These are phyloP conservation scores for Mellilla xanthometata DNA, from an alignment of 2,888 invertebrate genomes.

Conservation along the genomic window DNA sequence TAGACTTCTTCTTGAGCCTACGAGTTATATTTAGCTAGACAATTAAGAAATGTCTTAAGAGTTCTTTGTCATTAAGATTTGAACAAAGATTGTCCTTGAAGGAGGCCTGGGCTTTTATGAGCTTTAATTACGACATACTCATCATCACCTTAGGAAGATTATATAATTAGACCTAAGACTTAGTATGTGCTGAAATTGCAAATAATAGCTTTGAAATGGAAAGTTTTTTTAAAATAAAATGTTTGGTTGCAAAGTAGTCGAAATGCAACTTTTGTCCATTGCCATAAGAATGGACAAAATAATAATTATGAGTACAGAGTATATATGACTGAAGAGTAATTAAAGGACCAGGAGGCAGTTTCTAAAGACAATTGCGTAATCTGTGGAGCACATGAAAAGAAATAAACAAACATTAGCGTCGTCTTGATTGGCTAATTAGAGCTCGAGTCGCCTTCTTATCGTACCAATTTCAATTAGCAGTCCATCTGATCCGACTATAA, in stretches of 20 bases:
- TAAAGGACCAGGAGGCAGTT: too few species aligned
- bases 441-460: slow-evolving; percentile 51
- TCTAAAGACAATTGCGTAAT: too few species aligned
- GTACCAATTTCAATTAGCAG: slow-evolving; percentile 66
- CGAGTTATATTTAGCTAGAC: slow-evolving; percentile 46
- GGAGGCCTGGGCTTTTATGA: slow-evolving; percentile 9
- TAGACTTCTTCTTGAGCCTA: slow-evolving; percentile 35
- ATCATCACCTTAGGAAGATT: slow-evolving; percentile 2
- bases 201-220: too few species aligned
- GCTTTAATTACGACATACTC: slow-evolving; percentile 10
- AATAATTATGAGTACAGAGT: too few species aligned
- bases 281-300: too few species aligned
- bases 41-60: slow-evolving; percentile 25
- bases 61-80: slow-evolving; percentile 30
- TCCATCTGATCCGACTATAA: slow-evolving; percentile 59
- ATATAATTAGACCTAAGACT: background rate
- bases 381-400: too few species aligned
- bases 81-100: slow-evolving; percentile 32
- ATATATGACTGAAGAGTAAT: too few species aligned
- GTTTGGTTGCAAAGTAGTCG: too few species aligned
- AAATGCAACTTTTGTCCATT: too few species aligned
- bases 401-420: slow-evolving; percentile 32
- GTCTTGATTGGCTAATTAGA: slow-evolving; percentile 32
- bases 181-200: too few species aligned
- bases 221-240: too few species aligned